Evolutionary conservation across 2,888 invertebrate genomes (phyloP).

Genomic region (Trichogramma evanescens): DNA sequence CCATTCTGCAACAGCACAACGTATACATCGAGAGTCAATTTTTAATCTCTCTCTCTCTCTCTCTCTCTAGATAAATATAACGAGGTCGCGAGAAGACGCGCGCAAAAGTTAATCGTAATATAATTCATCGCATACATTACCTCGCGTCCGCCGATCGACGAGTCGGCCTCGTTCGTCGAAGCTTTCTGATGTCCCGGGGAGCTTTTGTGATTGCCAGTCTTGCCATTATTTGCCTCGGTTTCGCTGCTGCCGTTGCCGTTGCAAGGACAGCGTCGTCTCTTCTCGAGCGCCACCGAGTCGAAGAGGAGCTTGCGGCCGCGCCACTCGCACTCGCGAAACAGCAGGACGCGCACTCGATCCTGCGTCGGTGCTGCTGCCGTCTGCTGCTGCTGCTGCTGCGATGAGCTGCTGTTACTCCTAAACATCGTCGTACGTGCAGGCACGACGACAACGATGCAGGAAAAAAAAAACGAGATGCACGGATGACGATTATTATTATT

Average conservation of each 20-base stretch:
- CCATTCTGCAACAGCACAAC: conserved; percentile 51
- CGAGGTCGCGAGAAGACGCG: no score
- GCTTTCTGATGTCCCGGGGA: conserved; percentile 6
- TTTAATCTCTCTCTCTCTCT: neutral
- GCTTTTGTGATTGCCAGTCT: conserved; percentile 21
- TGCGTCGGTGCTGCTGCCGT: no score
- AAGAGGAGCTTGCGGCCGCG: conserved; percentile 74
- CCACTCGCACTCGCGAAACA: conserved; percentile 81
- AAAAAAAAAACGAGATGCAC: no score
- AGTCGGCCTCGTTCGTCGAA: neutral
- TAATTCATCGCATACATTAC: no score
- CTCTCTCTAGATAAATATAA: neutral
- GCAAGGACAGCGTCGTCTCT: neutral
- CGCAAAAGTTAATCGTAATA: no score
- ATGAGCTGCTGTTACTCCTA: no score
- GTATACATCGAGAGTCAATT: no score
- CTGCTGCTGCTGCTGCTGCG: no score
- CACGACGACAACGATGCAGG: no score
- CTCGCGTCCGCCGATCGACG: no score
- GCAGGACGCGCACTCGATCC: conserved; percentile 71
- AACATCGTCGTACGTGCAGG: no score
- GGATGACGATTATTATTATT: no score
- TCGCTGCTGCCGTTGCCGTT: neutral
- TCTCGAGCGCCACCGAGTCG: conserved; percentile 63
- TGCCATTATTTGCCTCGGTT: neutral